phyloP scores from a whole-genome alignment of 2,888 invertebrate genomes.

The Acronicta alni region DNA sequence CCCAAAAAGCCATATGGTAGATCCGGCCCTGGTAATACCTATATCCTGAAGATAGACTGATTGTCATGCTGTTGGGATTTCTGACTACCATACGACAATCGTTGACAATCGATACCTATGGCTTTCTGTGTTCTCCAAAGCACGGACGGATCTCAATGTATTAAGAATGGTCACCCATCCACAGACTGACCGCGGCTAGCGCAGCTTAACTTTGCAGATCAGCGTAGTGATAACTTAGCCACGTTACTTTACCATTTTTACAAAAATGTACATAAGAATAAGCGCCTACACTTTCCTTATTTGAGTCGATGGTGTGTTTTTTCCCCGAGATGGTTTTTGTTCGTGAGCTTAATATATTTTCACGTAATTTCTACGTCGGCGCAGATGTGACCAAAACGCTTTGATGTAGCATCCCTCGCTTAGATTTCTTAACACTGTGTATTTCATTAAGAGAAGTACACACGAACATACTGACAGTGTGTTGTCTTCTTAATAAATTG shows the following conservation, averaged over 20 bases:
- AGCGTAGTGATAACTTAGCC: too few relatives aligned
- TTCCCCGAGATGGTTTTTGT: conserved; percentile 50
- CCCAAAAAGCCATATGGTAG: too few relatives aligned
- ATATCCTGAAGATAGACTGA: too few relatives aligned
- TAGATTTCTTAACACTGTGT: conserved; percentile 57
- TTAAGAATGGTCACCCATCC: too few relatives aligned
- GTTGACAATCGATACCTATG: too few relatives aligned
- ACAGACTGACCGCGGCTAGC: too few relatives aligned
- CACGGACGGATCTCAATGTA: too few relatives aligned
- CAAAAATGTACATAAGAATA: conserved; percentile 38
- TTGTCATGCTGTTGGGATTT: too few relatives aligned
- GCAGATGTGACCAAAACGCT: conserved; percentile 56
- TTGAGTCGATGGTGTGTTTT: conserved; percentile 55
- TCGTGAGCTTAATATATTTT: conserved; percentile 54
- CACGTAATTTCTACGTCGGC: conserved; percentile 53
- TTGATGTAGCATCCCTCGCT: conserved; percentile 59
- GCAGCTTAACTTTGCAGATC: too few relatives aligned
- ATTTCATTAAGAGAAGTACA: conserved; percentile 55
- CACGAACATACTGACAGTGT: conserved; percentile 32
- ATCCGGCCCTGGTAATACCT: too few relatives aligned
- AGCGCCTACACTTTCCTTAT: conserved; percentile 44
- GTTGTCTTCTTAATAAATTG: conserved; percentile 45
- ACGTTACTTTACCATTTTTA: conserved; percentile 34
- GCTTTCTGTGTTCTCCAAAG: too few relatives aligned
- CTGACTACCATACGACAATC: too few relatives aligned